Conservation (phyloP, 2,888 invertebrate species). For the Cheilosia urbana region DNA sequence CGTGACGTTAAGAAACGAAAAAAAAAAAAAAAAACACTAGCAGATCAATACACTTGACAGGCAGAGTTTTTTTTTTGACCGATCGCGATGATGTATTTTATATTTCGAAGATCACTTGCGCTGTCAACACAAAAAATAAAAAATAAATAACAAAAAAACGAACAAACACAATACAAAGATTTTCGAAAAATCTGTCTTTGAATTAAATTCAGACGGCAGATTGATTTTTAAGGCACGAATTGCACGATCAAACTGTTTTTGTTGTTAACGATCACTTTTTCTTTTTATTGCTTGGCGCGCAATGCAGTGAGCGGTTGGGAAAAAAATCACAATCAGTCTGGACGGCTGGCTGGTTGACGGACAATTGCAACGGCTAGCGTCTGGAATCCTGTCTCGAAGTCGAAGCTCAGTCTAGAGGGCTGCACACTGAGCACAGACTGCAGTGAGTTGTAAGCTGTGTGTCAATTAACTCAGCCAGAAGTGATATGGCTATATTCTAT, state of each 20-base stretch:
- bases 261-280: conserved; percentile 28
- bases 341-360: conserved; percentile 64
- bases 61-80: conserved; percentile 1
- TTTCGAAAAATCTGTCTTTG: background rate
- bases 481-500: conserved; percentile 13
- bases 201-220: conserved; percentile 16
- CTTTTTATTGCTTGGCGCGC: conserved; percentile 27
- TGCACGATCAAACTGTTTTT: conserved; percentile 40
- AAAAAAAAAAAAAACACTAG: background rate
- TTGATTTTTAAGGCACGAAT: conserved; percentile 27
- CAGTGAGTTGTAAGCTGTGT: conserved; percentile 55
- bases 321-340: conserved; percentile 62
- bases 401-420: conserved; percentile 57
- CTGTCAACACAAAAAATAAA: conserved; percentile 8
- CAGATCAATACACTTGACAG: conserved; percentile 15
- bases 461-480: conserved; percentile 44
- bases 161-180: conserved; percentile 6
- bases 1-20: too few species aligned
- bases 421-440: conserved; percentile 19
- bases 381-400: conserved; percentile 67
- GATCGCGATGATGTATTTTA: background rate
- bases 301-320: conserved; percentile 34
- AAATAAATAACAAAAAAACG: background rate
- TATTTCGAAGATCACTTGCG: conserved; percentile 6
- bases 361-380: conserved; percentile 63